These are phyloP conservation scores for Tinea semifulvella DNA, from an alignment of 2,888 invertebrate species.

Conservation along the genomic window DNA sequence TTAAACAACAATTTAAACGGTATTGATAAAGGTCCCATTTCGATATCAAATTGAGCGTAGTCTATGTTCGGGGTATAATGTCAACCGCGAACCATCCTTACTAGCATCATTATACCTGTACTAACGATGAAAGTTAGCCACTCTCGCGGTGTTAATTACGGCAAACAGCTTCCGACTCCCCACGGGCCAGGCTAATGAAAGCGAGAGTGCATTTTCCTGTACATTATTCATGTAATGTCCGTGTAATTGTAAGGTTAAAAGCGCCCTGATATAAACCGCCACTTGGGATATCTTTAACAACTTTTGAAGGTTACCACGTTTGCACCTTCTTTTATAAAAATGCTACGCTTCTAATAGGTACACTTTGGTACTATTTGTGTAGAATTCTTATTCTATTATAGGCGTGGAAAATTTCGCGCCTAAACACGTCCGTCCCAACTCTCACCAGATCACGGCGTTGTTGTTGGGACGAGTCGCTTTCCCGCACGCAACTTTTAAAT, in stretches of 20 bases:
- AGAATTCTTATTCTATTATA: too few relatives aligned
- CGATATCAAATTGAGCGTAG: constrained; percentile 3
- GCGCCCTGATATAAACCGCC: neutral
- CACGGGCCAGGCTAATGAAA: constrained; percentile 31
- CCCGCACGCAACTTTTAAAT: too few relatives aligned
- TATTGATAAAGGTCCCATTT: neutral
- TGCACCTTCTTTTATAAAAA: too few relatives aligned
- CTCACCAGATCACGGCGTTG: too few relatives aligned
- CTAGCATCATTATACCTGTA: constrained; percentile 10
- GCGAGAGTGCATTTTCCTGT: constrained; percentile 47
- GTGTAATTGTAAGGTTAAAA: constrained; percentile 15
- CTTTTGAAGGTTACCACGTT: too few relatives aligned
- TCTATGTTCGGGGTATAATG: constrained; percentile 17
- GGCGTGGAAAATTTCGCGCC: too few relatives aligned
- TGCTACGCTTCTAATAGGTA: too few relatives aligned
- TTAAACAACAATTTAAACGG: too few relatives aligned
- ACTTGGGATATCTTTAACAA: constrained; percentile 6
- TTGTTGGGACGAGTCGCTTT: too few relatives aligned
- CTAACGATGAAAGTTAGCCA: constrained; percentile 13
- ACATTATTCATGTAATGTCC: constrained; percentile 25
- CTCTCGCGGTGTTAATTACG: constrained; percentile 16
- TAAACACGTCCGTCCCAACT: too few relatives aligned
- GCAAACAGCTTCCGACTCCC: constrained; percentile 14
- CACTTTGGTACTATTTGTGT: too few relatives aligned
- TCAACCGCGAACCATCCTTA: constrained; percentile 41